Conservation (phyloP, 2,797 vertebrate species). For the Eulemur albifrons region DNA sequence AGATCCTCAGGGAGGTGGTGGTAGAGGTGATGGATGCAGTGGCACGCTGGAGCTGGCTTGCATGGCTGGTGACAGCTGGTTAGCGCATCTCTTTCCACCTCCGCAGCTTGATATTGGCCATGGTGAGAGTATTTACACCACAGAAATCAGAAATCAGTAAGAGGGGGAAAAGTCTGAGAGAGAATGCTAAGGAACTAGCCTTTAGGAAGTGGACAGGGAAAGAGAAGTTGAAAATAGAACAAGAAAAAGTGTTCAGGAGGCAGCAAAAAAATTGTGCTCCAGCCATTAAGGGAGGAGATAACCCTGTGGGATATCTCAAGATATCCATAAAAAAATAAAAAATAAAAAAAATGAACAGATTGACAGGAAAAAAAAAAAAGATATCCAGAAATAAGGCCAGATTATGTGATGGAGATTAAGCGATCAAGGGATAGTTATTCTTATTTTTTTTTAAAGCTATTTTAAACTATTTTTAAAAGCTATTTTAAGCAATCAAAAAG, state of each 20-base stretch:
- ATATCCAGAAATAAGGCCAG: background rate
- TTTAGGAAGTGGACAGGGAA: background rate
- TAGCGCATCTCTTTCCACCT: background rate
- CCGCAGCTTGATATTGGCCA: background rate
- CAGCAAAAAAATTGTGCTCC: background rate
- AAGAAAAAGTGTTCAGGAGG: background rate
- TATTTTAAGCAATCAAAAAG: constrained; percentile 9
- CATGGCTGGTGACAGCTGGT: background rate
- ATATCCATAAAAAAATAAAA: background rate
- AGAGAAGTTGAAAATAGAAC: background rate
- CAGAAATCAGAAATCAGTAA: background rate
- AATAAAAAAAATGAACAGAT: no score
- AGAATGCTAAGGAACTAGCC: background rate
- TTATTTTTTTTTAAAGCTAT: background rate
- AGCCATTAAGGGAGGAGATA: background rate
- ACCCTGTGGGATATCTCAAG: background rate
- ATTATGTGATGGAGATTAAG: background rate
- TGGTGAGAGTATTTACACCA: background rate
- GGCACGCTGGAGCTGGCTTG: background rate
- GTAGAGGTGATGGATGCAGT: background rate
- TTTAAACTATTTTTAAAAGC: background rate
- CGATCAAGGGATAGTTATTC: background rate
- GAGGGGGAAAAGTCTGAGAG: background rate
- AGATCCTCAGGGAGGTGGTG: background rate
- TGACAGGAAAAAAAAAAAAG: background rate